These are phyloP conservation scores for Macrostomum cliftonense DNA, from an alignment of 2,888 invertebrate genomes.

Conservation along the genomic window DNA sequence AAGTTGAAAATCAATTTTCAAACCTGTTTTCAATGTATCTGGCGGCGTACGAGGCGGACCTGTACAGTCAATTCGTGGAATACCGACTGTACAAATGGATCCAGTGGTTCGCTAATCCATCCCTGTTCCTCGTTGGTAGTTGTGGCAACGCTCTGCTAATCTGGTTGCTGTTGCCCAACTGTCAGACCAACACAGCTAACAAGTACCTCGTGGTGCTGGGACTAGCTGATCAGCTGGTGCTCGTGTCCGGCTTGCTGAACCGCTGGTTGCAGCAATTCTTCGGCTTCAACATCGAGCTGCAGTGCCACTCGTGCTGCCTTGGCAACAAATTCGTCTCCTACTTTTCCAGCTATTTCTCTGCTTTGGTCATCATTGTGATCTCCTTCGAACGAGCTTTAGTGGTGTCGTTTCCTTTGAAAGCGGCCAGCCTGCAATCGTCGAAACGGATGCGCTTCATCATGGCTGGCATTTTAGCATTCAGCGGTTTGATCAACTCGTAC, in stretches of 20 bases:
- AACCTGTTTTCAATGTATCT: too few relatives aligned
- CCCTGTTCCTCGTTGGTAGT: too few relatives aligned
- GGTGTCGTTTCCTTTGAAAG: conserved; percentile 28
- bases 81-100: too few relatives aligned
- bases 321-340: conserved; percentile 6
- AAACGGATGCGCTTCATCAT: conserved; percentile 23
- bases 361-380: conserved; percentile 30
- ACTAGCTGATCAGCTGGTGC: conserved; percentile 25
- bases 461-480: neutral
- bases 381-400: conserved; percentile 30
- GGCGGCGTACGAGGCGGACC: too few relatives aligned
- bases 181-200: too few relatives aligned
- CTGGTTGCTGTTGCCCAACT: too few relatives aligned
- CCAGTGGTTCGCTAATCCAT: too few relatives aligned
- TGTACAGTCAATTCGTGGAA: too few relatives aligned
- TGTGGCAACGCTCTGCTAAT: too few relatives aligned
- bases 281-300: conserved; percentile 18
- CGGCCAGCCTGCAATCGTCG: conserved; percentile 20
- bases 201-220: conserved; percentile 24
- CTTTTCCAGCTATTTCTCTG: conserved; percentile 21
- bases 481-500: too few relatives aligned
- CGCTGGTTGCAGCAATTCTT: conserved; percentile 29
- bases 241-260: conserved; percentile 23
- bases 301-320: conserved; percentile 23
- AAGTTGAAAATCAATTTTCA: too few relatives aligned